phyloP scores from a whole-genome alignment of 2,888 invertebrate genomes.

The Malthinus seriepunctatus region DNA sequence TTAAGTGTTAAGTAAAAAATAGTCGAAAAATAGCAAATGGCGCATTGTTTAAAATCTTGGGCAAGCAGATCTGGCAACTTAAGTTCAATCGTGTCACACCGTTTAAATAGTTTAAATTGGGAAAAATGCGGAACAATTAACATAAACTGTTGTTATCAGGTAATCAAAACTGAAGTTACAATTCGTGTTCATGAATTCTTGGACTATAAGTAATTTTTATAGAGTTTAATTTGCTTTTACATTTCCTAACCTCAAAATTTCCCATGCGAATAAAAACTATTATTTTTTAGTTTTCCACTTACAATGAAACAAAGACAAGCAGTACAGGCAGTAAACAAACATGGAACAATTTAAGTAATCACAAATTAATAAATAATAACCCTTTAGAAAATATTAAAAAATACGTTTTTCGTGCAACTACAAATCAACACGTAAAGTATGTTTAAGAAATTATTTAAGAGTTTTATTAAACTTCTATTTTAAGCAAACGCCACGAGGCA shows the following conservation, averaged over 20 bases:
- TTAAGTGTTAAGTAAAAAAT: neutral
- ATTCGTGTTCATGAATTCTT: neutral
- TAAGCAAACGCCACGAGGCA: no score
- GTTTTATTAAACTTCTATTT: neutral
- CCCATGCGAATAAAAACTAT: neutral
- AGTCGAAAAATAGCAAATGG: constrained; percentile 12
- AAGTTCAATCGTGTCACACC: constrained; percentile 11
- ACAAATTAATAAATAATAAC: no score
- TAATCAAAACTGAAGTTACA: constrained; percentile 1
- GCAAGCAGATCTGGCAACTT: constrained; percentile 12
- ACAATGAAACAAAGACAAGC: no score
- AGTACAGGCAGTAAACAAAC: no score
- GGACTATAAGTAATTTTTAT: neutral
- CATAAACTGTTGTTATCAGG: constrained; percentile 3
- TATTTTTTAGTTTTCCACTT: neutral
- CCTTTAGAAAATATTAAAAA: no score
- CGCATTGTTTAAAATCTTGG: constrained; percentile 19
- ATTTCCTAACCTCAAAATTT: constrained; percentile 10
- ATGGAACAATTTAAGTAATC: no score
- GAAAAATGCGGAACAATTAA: constrained; percentile 11
- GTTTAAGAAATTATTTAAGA: neutral
- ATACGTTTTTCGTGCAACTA: neutral
- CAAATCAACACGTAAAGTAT: neutral
- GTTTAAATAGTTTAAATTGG: constrained; percentile 3
- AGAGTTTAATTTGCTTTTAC: neutral